Evolutionary conservation across 2,797 vertebrate species (phyloP).

Genomic region (Spinus olivaceus): DNA sequence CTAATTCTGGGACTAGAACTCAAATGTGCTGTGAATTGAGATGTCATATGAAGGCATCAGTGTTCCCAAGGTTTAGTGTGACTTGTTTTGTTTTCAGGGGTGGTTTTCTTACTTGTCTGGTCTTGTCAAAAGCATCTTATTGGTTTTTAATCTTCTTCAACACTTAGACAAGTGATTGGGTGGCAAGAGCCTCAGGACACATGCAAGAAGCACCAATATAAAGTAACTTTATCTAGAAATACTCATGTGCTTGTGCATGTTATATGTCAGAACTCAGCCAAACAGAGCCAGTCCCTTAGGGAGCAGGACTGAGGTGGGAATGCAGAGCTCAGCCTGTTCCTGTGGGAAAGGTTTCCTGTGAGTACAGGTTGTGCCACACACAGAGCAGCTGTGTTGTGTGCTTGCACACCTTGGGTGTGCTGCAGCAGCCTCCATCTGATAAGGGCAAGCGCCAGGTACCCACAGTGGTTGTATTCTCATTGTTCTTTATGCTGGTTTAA

Average conservation of each 20-base stretch:
- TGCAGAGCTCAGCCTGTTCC: neutral
- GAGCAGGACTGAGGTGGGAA: neutral
- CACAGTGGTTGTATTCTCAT: neutral
- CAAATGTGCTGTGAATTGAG: neutral
- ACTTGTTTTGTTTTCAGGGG: neutral
- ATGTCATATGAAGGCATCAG: neutral
- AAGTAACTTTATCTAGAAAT: neutral
- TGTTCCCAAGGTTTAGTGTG: neutral
- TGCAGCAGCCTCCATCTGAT: neutral
- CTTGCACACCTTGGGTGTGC: neutral
- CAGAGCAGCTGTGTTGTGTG: neutral
- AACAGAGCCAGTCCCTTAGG: neutral
- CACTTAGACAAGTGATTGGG: neutral
- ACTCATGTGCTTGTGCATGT: neutral
- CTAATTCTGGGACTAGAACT: neutral
- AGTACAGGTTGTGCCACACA: neutral
- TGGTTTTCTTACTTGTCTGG: neutral
- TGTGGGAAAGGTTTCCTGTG: constrained; percentile 1
- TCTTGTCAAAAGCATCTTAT: neutral
- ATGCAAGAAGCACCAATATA: accelerated
- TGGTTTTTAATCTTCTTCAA: neutral
- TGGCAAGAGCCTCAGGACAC: neutral
- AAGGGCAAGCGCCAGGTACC: neutral
- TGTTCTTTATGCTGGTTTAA: neutral
- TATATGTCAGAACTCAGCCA: neutral